Percentiles rank a stretch among this genome's conserved stretches.
Conservation (phyloP, 2,888 invertebrate genomes). For the Apeira syringaria region DNA sequence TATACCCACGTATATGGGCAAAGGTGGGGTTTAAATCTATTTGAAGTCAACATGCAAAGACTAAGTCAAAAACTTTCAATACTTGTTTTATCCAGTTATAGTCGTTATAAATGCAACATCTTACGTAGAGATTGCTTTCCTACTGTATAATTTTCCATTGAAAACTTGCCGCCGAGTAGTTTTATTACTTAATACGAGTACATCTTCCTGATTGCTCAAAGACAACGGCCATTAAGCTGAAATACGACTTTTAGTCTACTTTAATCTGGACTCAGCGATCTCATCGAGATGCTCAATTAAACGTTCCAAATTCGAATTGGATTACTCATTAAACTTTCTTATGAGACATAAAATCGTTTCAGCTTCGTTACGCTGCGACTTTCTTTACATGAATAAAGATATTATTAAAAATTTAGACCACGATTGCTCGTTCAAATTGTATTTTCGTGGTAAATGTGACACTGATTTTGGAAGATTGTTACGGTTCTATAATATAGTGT, state of each 20-base stretch:
- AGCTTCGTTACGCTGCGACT: slow-evolving; percentile 53
- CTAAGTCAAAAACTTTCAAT: no score
- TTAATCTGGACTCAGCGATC: slow-evolving; percentile 45
- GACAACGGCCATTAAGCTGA: slow-evolving; percentile 52
- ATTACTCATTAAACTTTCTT: slow-evolving; percentile 61
- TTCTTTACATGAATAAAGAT: slow-evolving; percentile 47
- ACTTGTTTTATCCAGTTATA: no score
- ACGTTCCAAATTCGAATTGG: slow-evolving; percentile 54
- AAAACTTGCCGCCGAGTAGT: slow-evolving; percentile 24
- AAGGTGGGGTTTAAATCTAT: no score
- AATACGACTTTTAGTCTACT: slow-evolving; percentile 54
- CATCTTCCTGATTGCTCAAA: slow-evolving; percentile 45
- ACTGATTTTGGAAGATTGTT: slow-evolving; percentile 9
- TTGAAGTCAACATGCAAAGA: no score
- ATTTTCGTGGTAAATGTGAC: slow-evolving; percentile 18
- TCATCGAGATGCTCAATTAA: slow-evolving; percentile 42
- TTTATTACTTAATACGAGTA: slow-evolving; percentile 44
- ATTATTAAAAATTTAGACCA: slow-evolving; percentile 58
- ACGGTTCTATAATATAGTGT: slow-evolving; percentile 17
- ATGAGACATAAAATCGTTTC: slow-evolving; percentile 59
- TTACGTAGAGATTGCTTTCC: not conserved
- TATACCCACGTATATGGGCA: no score
- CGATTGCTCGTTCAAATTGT: slow-evolving; percentile 30
- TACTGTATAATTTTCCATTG: slow-evolving; percentile 37
- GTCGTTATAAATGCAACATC: not conserved